phyloP scores from a whole-genome alignment of 2,113 vertebrate genomes.

The Pantherophis guttatus region DNA sequence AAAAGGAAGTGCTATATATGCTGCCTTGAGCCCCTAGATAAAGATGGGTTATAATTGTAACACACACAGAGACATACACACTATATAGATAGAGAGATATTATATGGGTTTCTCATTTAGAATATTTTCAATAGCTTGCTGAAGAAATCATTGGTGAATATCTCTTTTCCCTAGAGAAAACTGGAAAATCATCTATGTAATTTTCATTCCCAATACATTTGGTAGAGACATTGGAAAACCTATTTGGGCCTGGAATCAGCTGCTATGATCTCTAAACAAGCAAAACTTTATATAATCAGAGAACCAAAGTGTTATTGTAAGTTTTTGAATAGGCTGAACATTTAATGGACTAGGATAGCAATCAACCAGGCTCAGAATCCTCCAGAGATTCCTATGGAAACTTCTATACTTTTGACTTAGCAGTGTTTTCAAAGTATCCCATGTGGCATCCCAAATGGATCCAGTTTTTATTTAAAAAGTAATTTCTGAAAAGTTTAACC shows the following conservation, averaged over 20 bases:
- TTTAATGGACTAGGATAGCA: background rate
- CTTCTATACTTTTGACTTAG: background rate
- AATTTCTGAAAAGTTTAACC: background rate
- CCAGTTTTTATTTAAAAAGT: background rate
- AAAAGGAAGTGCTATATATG: too few relatives aligned
- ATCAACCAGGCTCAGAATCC: background rate
- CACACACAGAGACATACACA: too few relatives aligned
- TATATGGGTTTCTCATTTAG: background rate
- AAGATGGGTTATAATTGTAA: background rate
- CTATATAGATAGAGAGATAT: too few relatives aligned
- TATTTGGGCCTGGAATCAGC: background rate
- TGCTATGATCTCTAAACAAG: background rate
- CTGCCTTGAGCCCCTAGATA: background rate
- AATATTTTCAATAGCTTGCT: background rate
- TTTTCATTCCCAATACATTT: background rate
- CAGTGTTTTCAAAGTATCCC: background rate
- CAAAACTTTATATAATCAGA: background rate
- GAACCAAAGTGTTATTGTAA: background rate
- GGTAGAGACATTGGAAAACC: background rate
- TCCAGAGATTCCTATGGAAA: background rate
- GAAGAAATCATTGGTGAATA: background rate
- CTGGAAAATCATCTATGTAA: background rate
- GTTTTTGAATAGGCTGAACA: background rate
- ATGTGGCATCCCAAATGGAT: background rate
- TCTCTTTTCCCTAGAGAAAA: background rate